Conservation (phyloP, 2,113 vertebrate species). For the Entelurus aequoreus region DNA sequence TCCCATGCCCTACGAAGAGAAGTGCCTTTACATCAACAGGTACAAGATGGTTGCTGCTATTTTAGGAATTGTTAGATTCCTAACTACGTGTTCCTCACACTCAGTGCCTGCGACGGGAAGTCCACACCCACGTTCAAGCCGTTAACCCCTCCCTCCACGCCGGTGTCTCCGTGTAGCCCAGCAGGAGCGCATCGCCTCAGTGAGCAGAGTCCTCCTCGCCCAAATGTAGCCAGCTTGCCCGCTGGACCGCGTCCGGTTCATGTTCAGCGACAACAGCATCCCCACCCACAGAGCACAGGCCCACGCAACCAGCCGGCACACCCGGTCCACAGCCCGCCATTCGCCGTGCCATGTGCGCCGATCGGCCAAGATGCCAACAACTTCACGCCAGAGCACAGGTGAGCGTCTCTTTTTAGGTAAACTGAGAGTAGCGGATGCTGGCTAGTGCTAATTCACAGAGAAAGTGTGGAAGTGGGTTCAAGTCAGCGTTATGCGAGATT, state of each 20-base stretch:
- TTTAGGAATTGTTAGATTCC: not conserved
- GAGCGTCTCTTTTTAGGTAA: slow-evolving; percentile 22
- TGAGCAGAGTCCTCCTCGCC: slow-evolving; percentile 56
- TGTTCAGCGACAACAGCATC: slow-evolving; percentile 34
- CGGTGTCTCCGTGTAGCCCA: slow-evolving; percentile 74
- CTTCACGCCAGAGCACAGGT: slow-evolving; percentile 88
- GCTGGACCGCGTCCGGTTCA: slow-evolving; percentile 47
- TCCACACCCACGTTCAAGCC: slow-evolving; percentile 87
- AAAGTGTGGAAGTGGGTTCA: too few relatives aligned
- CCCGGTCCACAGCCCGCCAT: slow-evolving; percentile 73
- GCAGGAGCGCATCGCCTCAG: slow-evolving; percentile 47
- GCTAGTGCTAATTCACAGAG: not conserved
- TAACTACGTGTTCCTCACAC: slow-evolving; percentile 8
- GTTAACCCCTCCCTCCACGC: slow-evolving; percentile 87
- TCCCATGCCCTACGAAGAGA: slow-evolving; percentile 87
- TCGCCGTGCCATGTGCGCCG: slow-evolving; percentile 81
- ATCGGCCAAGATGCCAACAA: slow-evolving; percentile 79
- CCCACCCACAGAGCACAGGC: slow-evolving; percentile 25
- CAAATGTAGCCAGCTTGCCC: slow-evolving; percentile 54
- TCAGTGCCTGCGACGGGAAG: slow-evolving; percentile 96
- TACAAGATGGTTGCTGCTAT: slow-evolving; percentile 38
- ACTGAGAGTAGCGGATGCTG: too few relatives aligned
- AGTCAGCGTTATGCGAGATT: too few relatives aligned
- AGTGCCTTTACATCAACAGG: slow-evolving; percentile 99
- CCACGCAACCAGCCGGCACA: slow-evolving; percentile 56